Percentiles rank a stretch among this genome's conserved stretches.
Evolutionary conservation across 2,888 invertebrate genomes (phyloP).

Genomic region (Pheosia gnoma): DNA sequence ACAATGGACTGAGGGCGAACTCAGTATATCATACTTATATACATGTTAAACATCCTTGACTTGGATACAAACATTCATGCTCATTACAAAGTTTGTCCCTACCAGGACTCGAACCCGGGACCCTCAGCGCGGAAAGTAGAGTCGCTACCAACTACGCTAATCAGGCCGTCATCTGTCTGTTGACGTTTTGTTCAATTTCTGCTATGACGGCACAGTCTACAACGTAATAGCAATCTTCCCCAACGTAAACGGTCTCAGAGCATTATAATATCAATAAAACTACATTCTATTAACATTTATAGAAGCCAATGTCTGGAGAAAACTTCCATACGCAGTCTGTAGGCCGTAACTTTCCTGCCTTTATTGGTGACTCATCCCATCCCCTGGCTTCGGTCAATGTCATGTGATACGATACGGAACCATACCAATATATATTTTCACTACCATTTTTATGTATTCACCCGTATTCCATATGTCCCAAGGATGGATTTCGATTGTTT

Average conservation of each 20-base stretch:
- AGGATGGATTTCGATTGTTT: not conserved
- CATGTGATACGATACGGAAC: conserved; percentile 43
- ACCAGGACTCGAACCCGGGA: too few relatives aligned
- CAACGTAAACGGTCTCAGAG: conserved; percentile 16
- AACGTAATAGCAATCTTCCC: not conserved
- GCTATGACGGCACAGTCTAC: not conserved
- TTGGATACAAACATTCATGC: too few relatives aligned
- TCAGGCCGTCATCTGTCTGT: too few relatives aligned
- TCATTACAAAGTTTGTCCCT: too few relatives aligned
- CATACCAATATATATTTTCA: conserved; percentile 14
- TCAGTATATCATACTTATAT: too few relatives aligned
- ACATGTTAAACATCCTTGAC: too few relatives aligned
- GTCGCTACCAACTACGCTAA: too few relatives aligned
- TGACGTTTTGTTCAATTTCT: not conserved
- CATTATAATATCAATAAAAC: conserved; percentile 31
- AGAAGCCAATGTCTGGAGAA: conserved; percentile 29
- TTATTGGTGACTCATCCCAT: conserved; percentile 45
- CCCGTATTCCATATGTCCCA: not conserved
- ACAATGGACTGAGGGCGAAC: too few relatives aligned
- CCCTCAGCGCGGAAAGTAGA: too few relatives aligned
- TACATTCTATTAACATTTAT: conserved; percentile 29
- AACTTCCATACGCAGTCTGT: conserved; percentile 16
- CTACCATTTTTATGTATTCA: not conserved
- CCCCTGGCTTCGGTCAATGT: conserved; percentile 60
- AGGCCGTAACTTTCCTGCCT: conserved; percentile 32